Conservation (phyloP, 2,888 invertebrate species). For the Nysson spinosus region DNA sequence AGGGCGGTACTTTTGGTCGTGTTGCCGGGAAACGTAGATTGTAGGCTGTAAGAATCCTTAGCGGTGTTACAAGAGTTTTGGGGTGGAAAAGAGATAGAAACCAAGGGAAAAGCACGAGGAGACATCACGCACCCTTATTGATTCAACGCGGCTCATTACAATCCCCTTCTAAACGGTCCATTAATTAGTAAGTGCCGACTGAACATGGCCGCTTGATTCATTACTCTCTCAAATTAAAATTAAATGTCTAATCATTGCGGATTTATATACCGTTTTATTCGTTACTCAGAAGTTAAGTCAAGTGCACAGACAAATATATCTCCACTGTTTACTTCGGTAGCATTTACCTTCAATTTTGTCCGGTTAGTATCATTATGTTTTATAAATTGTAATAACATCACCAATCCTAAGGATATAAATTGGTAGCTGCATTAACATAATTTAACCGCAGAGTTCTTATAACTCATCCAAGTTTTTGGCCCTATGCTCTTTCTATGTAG, state of each 20-base stretch:
- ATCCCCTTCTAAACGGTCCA: slow-evolving; percentile 57
- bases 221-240: slow-evolving; percentile 29
- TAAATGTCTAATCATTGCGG: not conserved
- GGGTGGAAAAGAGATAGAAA: slow-evolving; percentile 44
- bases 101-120: slow-evolving; percentile 32
- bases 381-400: no score
- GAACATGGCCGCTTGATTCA: slow-evolving; percentile 47
- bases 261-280: not conserved
- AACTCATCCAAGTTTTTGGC: no score
- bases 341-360: no score
- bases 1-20: slow-evolving; percentile 64
- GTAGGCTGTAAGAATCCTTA: slow-evolving; percentile 59
- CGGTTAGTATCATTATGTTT: no score
- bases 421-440: no score
- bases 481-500: no score
- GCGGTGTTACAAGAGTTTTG: slow-evolving; percentile 53
- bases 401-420: no score
- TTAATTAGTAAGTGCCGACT: slow-evolving; percentile 61
- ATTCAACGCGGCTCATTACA: slow-evolving; percentile 66
- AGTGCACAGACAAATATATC: no score
- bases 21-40: slow-evolving; percentile 71
- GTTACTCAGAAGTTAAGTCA: no score
- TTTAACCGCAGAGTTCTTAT: no score
- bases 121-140: slow-evolving; percentile 65
- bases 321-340: no score